Base-by-base conservation (phyloP, 2,113 vertebrate species). In the Catagonus wagneri region DNA sequence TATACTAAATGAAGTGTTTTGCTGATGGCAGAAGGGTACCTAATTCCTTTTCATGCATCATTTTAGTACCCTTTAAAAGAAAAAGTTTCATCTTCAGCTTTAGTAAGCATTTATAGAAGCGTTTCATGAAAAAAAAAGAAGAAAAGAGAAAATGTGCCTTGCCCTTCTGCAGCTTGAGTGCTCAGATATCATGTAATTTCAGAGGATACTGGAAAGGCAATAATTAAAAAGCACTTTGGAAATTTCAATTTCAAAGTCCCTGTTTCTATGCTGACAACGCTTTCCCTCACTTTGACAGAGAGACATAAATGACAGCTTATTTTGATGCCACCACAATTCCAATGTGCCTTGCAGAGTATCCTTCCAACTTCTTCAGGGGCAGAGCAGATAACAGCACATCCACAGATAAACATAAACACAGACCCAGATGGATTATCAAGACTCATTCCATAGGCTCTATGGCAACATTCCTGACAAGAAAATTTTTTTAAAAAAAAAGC, bases 41-140 rank as follows among this genome's bases (percentile, higher is more conserved):
- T 93, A 54, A 71, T 96, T 97, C 96, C 39, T 97, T 66, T 75
- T 23, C 50, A 54, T 94, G 91, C 58, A 96, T 97, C 95, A 97
- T 98, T 97, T 96, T 58, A 96, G 69, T 3, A 75, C 39, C 94
- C 88, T 98, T 97, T 95, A 75, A 86, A 93, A 88, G 83, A 96
- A 94, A 98, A 98, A 99, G 98, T 98, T 99, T 95, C 89, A 94
- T 89, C 84, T 96, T 95, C 94, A 96, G 95, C 81, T 87, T 96
- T 97, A 89, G 86, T 20, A 91, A 96, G 61, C 71, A 95, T 89
- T 72, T 97, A 83, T 93, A 87, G 60, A 92, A 71, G 56, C 7
- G 1, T 75, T 83, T 91, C 36, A 2, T 16, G 9, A 22, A 13
- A 14, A 4, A 17, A 36, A 19, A 16, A 16, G 36, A 5, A 56